Percentiles rank a stretch among this genome's conserved stretches.
Evolutionary conservation across 2,113 vertebrate species (phyloP).

Genomic region (Piaya cayana): DNA sequence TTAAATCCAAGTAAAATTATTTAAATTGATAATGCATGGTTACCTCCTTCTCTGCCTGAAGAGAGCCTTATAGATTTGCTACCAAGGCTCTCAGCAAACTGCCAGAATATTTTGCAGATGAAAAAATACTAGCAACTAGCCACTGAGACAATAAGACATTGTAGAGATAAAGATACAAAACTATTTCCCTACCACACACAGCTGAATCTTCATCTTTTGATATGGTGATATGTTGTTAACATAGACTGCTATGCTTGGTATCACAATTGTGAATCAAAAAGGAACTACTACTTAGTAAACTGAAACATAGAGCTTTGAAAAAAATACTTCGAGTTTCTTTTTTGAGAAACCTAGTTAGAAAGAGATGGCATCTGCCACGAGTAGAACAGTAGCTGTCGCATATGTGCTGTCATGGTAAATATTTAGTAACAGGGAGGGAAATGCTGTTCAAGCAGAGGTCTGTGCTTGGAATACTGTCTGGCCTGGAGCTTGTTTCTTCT

Average conservation of each 20-base stretch:
- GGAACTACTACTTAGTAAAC: neutral
- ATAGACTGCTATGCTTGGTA: neutral
- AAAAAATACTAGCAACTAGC: neutral
- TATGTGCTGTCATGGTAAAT: neutral
- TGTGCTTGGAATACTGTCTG: neutral
- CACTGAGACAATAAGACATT: neutral
- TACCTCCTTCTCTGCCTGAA: neutral
- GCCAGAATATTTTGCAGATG: neutral
- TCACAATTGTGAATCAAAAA: neutral
- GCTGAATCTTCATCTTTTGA: neutral
- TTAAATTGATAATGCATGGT: neutral
- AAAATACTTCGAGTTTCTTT: neutral
- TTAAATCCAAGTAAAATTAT: neutral
- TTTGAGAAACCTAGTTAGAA: neutral
- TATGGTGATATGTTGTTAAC: neutral
- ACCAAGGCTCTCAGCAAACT: neutral
- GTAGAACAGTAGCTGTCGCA: neutral
- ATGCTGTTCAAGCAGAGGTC: constrained; percentile 1
- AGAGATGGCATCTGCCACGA: neutral
- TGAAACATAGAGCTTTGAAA: neutral
- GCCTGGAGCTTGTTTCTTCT: constrained; percentile 30
- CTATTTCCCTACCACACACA: neutral
- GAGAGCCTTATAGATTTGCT: neutral
- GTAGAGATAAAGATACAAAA: neutral
- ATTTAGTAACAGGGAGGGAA: neutral